Evolutionary conservation across 2,888 invertebrate species (phyloP), one percentile per base, ranked within the genome.

Genomic region (Noctua janthina): DNA sequence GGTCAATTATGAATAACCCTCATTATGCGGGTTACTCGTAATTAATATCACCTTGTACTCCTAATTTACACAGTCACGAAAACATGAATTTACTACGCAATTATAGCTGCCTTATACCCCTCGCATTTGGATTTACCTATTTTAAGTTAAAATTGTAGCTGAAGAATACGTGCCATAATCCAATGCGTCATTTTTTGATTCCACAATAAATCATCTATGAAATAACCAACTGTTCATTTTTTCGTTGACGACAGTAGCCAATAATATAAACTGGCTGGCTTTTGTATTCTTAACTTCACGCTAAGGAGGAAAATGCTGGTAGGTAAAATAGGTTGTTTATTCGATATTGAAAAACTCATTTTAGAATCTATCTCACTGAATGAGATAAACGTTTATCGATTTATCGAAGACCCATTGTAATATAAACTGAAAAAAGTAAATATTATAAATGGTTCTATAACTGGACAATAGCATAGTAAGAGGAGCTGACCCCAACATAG

Each of bases 271-370:
- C 54, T 49, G 56, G 11, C 13, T 49, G 13, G 39, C 77, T 71
- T 67, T 76, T 82, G 59, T 84, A 67, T 59, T 76, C 66, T 43
- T 72, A 49, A 81, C 81, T 69, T 68, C 62, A 83, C 64, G 51
- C 43, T 2, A 72, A 69, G 11, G 62, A 67, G 54, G n/a, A 81
- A 85, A 81, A 81, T 72, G n/a, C 54, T 49, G 72, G 76, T 70
- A 51, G 72, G 76, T 70, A 51, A 81, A 85, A 83, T 81, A 76
- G 29, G 11, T 43, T 73, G n/a, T 72, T 83, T 64, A 69, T 54
- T 51, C 20, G 13, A 54, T 46, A 67, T 51, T 69, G 10, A 75
- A 49, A 75, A 13, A 59, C 46, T 29, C 23, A 11, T 29, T 49
- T n/a, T 62, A 70, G 54, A 75, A 72, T 62, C 35, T 49, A 43